Conservation (phyloP, 2,797 vertebrate genomes). For the Scomberomorus guttatus region DNA sequence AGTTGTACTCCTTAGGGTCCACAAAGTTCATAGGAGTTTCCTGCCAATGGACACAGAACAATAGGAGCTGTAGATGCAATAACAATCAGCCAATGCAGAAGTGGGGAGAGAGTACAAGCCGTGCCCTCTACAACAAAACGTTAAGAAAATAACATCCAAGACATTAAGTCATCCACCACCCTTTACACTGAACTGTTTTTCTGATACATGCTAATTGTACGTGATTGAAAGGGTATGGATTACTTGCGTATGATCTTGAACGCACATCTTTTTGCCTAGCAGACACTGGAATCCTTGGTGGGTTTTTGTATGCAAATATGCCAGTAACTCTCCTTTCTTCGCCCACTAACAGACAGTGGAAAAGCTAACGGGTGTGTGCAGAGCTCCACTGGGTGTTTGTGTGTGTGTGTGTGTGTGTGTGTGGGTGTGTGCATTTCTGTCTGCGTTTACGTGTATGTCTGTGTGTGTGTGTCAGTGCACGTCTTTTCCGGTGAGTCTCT, state of each 20-base stretch:
- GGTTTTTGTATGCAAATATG: slow-evolving; percentile 73
- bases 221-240: slow-evolving; percentile 18
- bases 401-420: slow-evolving; percentile 58
- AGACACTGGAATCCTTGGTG: slow-evolving; percentile 66
- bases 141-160: slow-evolving; percentile 25
- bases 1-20: slow-evolving; percentile 97
- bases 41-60: slow-evolving; percentile 82
- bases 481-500: slow-evolving; percentile 56
- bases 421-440: slow-evolving; percentile 52
- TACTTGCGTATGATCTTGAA: slow-evolving; percentile 41
- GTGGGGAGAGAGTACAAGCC: slow-evolving; percentile 26
- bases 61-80: slow-evolving; percentile 14
- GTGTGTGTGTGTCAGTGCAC: slow-evolving; percentile 34
- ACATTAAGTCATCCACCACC: slow-evolving; percentile 16
- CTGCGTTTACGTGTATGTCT: slow-evolving; percentile 37
- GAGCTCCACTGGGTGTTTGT: slow-evolving; percentile 50
- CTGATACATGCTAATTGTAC: slow-evolving; percentile 25
- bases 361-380: slow-evolving; percentile 71
- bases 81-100: slow-evolving; percentile 45
- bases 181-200: slow-evolving; percentile 12
- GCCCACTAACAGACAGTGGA: slow-evolving; percentile 71
- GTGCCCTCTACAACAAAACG: not conserved
- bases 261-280: slow-evolving; percentile 52
- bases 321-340: slow-evolving; percentile 60
- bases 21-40: slow-evolving; percentile 99